phyloP scores from a whole-genome alignment of 1,140 invertebrate species.

The Stratiolaelaps scimitus region DNA sequence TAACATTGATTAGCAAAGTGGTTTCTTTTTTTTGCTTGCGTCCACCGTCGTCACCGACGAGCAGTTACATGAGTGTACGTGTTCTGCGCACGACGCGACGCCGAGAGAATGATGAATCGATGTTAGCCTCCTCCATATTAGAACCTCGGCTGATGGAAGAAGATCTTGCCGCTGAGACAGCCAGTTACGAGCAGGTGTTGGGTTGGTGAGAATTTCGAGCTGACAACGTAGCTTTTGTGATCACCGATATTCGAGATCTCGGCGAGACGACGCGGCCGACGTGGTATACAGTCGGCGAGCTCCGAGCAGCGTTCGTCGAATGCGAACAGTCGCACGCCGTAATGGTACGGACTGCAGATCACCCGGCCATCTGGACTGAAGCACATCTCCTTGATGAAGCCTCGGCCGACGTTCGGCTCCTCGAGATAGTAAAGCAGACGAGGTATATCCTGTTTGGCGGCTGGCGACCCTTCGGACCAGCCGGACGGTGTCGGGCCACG shows the following conservation, averaged over 20 bases:
- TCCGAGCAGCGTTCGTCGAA: constrained; percentile 66
- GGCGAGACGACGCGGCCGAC: constrained; percentile 44
- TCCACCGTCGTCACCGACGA: no score
- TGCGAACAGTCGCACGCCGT: constrained; percentile 63
- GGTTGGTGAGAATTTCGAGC: constrained; percentile 74
- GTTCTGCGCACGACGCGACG: no score
- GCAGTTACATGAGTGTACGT: no score
- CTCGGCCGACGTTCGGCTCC: constrained; percentile 72
- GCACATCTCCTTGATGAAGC: constrained; percentile 65
- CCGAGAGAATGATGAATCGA: no score
- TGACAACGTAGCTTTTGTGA: constrained; percentile 71
- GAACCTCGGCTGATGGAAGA: constrained; percentile 70
- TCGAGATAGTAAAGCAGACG: constrained; percentile 69
- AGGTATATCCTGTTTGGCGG: constrained; percentile 50
- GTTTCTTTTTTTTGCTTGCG: no score
- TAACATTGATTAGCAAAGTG: no score
- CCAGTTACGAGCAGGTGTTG: constrained; percentile 73
- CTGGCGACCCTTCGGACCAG: constrained; percentile 2
- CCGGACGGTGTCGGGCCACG: background rate
- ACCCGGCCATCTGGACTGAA: constrained; percentile 75
- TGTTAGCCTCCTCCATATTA: constrained; percentile 38
- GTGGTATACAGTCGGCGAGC: constrained; percentile 52
- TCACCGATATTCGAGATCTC: constrained; percentile 56
- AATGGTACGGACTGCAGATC: constrained; percentile 74
- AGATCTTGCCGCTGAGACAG: constrained; percentile 68